Percentiles rank a stretch among this genome's conserved stretches.
phyloP scores from a whole-genome alignment of 2,797 vertebrate genomes.

The Eospalax fontanierii region DNA sequence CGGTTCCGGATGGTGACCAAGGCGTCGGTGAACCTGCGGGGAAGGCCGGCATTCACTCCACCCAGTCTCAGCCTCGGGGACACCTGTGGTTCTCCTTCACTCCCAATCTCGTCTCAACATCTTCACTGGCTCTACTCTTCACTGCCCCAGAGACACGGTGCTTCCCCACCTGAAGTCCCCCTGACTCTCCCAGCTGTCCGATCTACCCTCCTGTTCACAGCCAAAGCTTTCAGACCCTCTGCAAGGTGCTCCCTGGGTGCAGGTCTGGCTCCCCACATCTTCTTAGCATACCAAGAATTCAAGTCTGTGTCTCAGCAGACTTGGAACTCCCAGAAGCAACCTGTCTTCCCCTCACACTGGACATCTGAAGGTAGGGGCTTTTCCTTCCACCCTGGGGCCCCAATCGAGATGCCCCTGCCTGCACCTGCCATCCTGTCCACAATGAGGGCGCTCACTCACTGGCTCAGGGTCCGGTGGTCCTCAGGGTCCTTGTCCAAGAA shows the following conservation, averaged over 20 bases:
- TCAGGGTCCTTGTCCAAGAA: slow-evolving; percentile 95
- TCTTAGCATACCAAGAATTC: neutral
- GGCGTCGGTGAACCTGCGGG: slow-evolving; percentile 93
- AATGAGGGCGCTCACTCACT: slow-evolving; percentile 90
- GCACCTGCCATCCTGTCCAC: neutral
- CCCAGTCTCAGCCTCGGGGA: neutral
- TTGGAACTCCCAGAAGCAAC: neutral
- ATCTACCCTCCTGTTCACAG: neutral
- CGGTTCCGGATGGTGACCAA: slow-evolving; percentile 97
- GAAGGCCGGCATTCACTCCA: neutral
- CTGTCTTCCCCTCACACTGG: neutral
- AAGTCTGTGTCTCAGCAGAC: neutral
- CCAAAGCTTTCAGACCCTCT: neutral
- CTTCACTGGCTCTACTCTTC: neutral
- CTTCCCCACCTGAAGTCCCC: neutral
- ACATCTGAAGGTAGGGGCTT: neutral
- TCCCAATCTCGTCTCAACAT: neutral
- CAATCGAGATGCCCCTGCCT: neutral
- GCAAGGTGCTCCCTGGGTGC: neutral
- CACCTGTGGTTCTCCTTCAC: neutral
- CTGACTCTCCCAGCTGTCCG: neutral
- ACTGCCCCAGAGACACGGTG: rapidly evolving
- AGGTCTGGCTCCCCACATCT: neutral
- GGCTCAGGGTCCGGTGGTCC: slow-evolving; percentile 92
- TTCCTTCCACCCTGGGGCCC: neutral